Conservation (phyloP, 1,140 invertebrate species). For the Drosophila navojoa region DNA sequence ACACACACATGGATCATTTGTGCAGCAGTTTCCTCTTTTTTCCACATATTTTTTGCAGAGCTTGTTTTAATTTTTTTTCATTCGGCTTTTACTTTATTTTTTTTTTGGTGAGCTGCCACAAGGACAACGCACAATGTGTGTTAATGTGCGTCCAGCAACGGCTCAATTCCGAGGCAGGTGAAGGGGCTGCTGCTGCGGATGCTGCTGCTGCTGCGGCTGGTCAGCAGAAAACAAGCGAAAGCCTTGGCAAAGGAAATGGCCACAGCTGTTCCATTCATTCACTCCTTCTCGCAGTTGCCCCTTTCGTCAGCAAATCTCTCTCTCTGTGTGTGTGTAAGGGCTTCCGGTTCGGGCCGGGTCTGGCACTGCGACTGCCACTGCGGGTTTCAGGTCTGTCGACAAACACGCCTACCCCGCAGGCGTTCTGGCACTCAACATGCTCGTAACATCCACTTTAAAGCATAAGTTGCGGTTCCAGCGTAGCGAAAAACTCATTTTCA, state of each 20-base stretch:
- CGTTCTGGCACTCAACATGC: slow-evolving; percentile 33
- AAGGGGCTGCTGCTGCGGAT: slow-evolving; percentile 1
- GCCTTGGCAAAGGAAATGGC: slow-evolving; percentile 70
- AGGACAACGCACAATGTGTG: slow-evolving; percentile 73
- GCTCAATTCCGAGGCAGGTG: slow-evolving; percentile 22
- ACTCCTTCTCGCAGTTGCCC: slow-evolving; percentile 50
- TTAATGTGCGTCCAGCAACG: slow-evolving; percentile 71
- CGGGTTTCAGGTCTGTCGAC: slow-evolving; percentile 5
- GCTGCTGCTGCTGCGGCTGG: slow-evolving; percentile 2
- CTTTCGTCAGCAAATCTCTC: slow-evolving; percentile 16
- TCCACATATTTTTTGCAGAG: slow-evolving; percentile 19
- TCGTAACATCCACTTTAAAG: slow-evolving; percentile 74
- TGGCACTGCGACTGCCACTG: slow-evolving; percentile 11
- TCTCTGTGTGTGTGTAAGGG: slow-evolving; percentile 36
- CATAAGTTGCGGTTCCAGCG: slow-evolving; percentile 71
- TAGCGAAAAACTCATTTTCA: slow-evolving; percentile 58
- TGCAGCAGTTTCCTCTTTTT: slow-evolving; percentile 26
- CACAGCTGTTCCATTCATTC: slow-evolving; percentile 74
- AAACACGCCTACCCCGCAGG: slow-evolving; percentile 19
- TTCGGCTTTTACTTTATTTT: slow-evolving; percentile 27
- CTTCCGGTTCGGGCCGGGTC: slow-evolving; percentile 54
- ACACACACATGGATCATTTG: slow-evolving; percentile 29
- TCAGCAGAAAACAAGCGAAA: slow-evolving; percentile 44
- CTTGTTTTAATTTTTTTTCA: slow-evolving; percentile 48
- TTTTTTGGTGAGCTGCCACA: slow-evolving; percentile 20